Evolutionary conservation across 2,888 invertebrate genomes (phyloP).

Genomic region (Chalcis sispes): DNA sequence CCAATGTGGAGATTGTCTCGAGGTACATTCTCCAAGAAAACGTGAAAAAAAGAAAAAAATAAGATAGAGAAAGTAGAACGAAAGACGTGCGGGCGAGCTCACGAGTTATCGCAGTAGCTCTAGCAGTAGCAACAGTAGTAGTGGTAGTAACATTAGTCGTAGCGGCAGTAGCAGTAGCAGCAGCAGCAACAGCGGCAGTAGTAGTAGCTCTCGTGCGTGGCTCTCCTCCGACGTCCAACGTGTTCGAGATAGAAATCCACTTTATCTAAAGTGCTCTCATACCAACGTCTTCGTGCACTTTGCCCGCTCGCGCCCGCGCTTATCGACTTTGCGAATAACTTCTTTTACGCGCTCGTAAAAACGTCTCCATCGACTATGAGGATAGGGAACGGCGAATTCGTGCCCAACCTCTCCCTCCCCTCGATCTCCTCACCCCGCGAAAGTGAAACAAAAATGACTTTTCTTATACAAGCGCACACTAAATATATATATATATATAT

Average conservation of each 20-base stretch:
- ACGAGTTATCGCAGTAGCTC: constrained; percentile 39
- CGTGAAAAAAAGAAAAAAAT: not conserved
- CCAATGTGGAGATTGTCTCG: constrained; percentile 33
- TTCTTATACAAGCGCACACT: too few species aligned
- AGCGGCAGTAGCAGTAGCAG: too few species aligned
- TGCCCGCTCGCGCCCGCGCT: constrained; percentile 61
- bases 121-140: too few species aligned
- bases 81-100: constrained; percentile 1
- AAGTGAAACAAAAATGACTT: too few species aligned
- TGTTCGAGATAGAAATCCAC: constrained; percentile 58
- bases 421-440: too few species aligned
- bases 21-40: not conserved
- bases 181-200: too few species aligned
- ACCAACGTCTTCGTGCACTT: constrained; percentile 62
- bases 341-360: constrained; percentile 60
- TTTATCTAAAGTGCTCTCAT: constrained; percentile 67
- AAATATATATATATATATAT: too few species aligned
- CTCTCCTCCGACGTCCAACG: not conserved
- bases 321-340: constrained; percentile 64
- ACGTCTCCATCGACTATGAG: constrained; percentile 53
- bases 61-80: constrained; percentile 2
- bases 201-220: constrained; percentile 34
- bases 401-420: too few species aligned
- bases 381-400: too few species aligned
- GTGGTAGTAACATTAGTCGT: too few species aligned